Evolutionary conservation across 2,797 vertebrate genomes (phyloP).

Genomic region (Esox lucius): DNA sequence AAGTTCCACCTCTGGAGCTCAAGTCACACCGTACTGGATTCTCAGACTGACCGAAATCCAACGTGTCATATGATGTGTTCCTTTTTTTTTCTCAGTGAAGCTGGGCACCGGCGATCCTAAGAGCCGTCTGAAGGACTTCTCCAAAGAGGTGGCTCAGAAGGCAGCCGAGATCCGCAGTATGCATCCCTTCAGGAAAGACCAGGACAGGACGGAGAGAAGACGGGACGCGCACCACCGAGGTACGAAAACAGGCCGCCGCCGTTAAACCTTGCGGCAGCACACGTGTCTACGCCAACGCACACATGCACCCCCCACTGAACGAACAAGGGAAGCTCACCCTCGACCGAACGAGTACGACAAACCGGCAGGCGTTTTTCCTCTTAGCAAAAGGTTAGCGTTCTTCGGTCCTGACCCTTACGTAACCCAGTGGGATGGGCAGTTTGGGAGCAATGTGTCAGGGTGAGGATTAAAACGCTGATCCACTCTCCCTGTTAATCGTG

Average conservation of each 20-base stretch:
- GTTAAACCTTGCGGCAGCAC: background rate
- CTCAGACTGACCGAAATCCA: background rate
- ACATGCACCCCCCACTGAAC: too few relatives aligned
- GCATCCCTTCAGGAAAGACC: conserved; percentile 77
- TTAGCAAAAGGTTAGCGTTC: conserved; percentile 43
- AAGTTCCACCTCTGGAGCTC: conserved; percentile 31
- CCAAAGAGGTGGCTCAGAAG: conserved; percentile 85
- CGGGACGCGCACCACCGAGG: conserved; percentile 67
- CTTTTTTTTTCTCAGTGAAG: conserved; percentile 75
- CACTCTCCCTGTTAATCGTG: conserved; percentile 38
- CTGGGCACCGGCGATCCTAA: conserved; percentile 74
- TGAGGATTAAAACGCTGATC: conserved; percentile 69
- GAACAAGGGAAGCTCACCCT: background rate
- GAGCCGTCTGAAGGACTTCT: conserved; percentile 82
- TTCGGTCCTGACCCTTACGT: conserved; percentile 53
- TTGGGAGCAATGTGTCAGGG: conserved; percentile 70
- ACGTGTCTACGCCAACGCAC: too few relatives aligned
- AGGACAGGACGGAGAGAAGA: conserved; percentile 75
- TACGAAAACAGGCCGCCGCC: conserved; percentile 13
- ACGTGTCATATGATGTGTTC: background rate
- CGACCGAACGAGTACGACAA: background rate
- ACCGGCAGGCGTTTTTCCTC: conserved; percentile 25
- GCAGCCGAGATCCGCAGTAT: conserved; percentile 77
- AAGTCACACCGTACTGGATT: background rate
- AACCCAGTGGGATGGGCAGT: conserved; percentile 44